These are phyloP conservation scores for Semotilus atromaculatus DNA, from an alignment of 2,797 vertebrate genomes.

Conservation along the genomic window DNA sequence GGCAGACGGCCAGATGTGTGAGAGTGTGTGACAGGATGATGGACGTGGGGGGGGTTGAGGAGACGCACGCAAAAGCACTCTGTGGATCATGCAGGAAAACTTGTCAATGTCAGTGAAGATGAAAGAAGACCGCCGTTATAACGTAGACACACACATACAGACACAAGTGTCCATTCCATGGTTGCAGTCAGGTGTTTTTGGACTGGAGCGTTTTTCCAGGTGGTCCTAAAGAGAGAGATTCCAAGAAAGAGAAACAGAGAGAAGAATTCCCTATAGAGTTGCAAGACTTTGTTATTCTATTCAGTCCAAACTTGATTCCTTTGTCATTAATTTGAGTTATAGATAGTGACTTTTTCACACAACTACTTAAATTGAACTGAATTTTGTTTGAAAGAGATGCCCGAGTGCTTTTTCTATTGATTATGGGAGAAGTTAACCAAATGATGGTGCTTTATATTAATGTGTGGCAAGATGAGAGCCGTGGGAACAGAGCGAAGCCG, in stretches of 20 bases:
- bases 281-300: neutral
- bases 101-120: conserved; percentile 48
- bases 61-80: conserved; percentile 3
- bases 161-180: conserved; percentile 37
- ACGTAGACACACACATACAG: conserved; percentile 60
- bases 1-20: conserved; percentile 44
- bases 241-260: neutral
- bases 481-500: too few relatives aligned
- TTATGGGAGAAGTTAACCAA: neutral
- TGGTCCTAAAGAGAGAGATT: conserved; percentile 11
- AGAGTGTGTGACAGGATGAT: conserved; percentile 34
- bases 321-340: neutral
- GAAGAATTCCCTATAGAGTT: neutral
- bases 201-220: conserved; percentile 38
- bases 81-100: conserved; percentile 33
- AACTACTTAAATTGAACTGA: neutral
- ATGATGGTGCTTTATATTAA: neutral
- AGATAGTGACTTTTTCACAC: neutral
- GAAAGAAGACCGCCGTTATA: conserved; percentile 35
- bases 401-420: neutral
- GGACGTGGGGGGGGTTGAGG: conserved; percentile 41
- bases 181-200: conserved; percentile 34
- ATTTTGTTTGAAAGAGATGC: neutral
- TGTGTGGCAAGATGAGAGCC: too few relatives aligned
- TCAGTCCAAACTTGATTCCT: neutral